These are phyloP conservation scores for Camelus dromedarius DNA, from an alignment of 2,113 vertebrate genomes.

Conservation along the genomic window DNA sequence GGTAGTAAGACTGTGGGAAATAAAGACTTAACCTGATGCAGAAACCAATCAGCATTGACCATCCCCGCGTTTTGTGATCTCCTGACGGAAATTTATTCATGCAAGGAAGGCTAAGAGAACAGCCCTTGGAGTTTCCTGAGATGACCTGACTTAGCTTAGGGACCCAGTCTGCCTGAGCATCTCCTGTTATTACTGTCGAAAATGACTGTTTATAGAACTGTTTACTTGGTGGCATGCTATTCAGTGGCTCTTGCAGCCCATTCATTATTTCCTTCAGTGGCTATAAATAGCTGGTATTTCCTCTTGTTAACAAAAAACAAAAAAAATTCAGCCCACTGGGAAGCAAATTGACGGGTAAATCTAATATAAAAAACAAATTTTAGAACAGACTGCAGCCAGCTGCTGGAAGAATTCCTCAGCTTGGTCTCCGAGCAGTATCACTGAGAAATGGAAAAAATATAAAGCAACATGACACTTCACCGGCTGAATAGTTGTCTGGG, in stretches of 20 bases:
- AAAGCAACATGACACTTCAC: slow-evolving; percentile 58
- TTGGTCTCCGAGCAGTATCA: slow-evolving; percentile 38
- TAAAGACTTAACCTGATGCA: neutral
- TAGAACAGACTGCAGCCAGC: slow-evolving; percentile 57
- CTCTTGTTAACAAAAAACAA: slow-evolving; percentile 49
- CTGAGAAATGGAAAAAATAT: slow-evolving; percentile 54
- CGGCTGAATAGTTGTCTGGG: slow-evolving; percentile 20
- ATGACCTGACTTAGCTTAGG: neutral
- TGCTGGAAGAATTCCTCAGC: slow-evolving; percentile 62
- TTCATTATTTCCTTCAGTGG: slow-evolving; percentile 76
- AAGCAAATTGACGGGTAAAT: slow-evolving; percentile 75
- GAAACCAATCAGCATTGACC: neutral
- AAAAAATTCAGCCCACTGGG: slow-evolving; percentile 66
- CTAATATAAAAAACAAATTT: slow-evolving; percentile 70
- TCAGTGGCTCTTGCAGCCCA: slow-evolving; percentile 33
- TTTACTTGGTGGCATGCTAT: slow-evolving; percentile 53
- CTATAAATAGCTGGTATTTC: slow-evolving; percentile 81
- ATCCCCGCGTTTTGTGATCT: neutral
- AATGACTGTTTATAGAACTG: slow-evolving; percentile 56
- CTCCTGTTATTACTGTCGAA: neutral
- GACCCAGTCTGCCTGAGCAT: neutral
- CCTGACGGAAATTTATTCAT: neutral
- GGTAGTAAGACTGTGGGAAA: too few species aligned
- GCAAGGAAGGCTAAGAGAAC: neutral
- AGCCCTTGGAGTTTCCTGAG: neutral